Conservation (phyloP, 2,888 invertebrate species). For the Gasteruption jaculator region DNA sequence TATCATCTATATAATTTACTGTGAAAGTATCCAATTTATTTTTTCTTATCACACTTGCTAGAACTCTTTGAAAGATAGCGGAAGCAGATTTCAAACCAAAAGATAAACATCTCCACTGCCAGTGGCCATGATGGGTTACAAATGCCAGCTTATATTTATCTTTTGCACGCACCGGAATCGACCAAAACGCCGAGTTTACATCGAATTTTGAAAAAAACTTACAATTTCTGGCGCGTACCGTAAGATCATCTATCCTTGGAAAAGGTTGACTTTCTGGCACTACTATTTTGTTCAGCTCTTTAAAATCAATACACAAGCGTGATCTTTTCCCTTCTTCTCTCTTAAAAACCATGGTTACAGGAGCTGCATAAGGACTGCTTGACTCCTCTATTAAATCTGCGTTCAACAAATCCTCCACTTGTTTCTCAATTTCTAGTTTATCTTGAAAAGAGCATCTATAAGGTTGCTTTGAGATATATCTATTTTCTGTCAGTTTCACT, state of each 20-base stretch:
- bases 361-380: slow-evolving; percentile 28
- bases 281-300: slow-evolving; percentile 26
- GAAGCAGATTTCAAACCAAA: slow-evolving; percentile 27
- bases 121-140: slow-evolving; percentile 26
- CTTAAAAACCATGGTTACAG: slow-evolving; percentile 27
- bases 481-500: slow-evolving; percentile 14
- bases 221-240: slow-evolving; percentile 17
- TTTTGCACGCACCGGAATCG: slow-evolving; percentile 17
- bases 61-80: slow-evolving; percentile 26
- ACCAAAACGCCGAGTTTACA: slow-evolving; percentile 21
- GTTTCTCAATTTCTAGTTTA: slow-evolving; percentile 24
- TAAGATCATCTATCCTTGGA: slow-evolving; percentile 19
- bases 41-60: slow-evolving; percentile 19
- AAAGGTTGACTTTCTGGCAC: slow-evolving; percentile 21
- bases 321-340: slow-evolving; percentile 30
- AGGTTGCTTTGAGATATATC: slow-evolving; percentile 14
- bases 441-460: slow-evolving; percentile 23
- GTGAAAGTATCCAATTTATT: slow-evolving; percentile 20
- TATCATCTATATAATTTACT: slow-evolving; percentile 27
- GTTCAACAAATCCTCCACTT: slow-evolving; percentile 23
- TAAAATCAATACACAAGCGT: slow-evolving; percentile 33
- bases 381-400: slow-evolving; percentile 25
- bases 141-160: slow-evolving; percentile 26
- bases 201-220: slow-evolving; percentile 19
- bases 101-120: slow-evolving; percentile 25